Base-by-base conservation (phyloP, 1,140 invertebrate species). In the Drosophila pallidifrons region DNA sequence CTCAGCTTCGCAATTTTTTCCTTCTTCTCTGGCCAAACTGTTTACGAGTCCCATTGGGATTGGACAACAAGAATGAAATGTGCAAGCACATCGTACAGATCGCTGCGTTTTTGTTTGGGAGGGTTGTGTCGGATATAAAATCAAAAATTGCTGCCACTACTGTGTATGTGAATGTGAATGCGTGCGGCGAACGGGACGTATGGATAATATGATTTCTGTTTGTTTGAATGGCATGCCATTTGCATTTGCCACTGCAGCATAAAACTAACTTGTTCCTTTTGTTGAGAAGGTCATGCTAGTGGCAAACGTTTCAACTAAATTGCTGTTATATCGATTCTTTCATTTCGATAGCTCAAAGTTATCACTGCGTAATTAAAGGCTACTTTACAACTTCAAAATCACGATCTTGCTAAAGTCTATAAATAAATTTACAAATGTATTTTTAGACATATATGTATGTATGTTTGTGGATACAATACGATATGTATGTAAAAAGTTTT, bases 31-130 rank as follows among this genome's bases (percentile, higher is more conserved):
- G 63, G 71, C 70, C 68, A 71, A 85, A 85, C 79, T 88, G 80
- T 88, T 88, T 88, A 88, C 80, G 85, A 83, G 64, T 89, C 85
- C 77, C 80, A 43, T 65, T 75, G 83, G 83, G 66, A 83, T 83
- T 88, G 80, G 69, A 65, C 85, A 82, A 66, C 77, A 87, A 54
- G 65, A 75, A 77, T 65, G 67, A 89, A 81, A 88, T 87, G 82
- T 80, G 85, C 85, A 88, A 87, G 69, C 83, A 88, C 35, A 38
- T 38, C 35, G 35, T 10, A 38, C 74, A 80, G 83, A 83, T 88
- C 83, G 70, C 72, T 75, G 82, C 41, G 52, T 77, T 54, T 72
- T 58, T 52, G n/a, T 54, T 54, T 32, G 11, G 45, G 61, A 57
- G 66, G 73, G 76, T 76, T 66, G 69, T 51, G 47, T 65, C 55